These are phyloP conservation scores for Aphelenchoides avenae DNA, from an alignment of 1,140 invertebrate genomes.

Conservation along the genomic window DNA sequence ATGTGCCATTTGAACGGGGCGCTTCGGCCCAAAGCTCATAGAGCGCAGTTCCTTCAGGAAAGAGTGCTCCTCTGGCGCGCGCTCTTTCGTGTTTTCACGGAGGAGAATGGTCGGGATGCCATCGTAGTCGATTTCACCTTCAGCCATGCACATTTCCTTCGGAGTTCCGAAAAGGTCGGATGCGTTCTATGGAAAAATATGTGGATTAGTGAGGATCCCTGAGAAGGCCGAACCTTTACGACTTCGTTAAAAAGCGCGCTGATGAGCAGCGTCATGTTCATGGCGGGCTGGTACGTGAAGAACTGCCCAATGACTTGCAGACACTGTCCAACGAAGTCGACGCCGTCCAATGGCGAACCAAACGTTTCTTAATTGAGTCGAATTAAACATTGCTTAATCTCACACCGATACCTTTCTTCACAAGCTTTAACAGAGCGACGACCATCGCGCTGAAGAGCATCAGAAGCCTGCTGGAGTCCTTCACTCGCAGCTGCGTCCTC, in stretches of 20 bases:
- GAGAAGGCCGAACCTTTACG: slow-evolving; percentile 15
- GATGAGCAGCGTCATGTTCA: slow-evolving; percentile 19
- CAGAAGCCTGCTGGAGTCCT: slow-evolving; percentile 19
- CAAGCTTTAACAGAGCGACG: slow-evolving; percentile 19
- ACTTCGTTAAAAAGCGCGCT: slow-evolving; percentile 20
- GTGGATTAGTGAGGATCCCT: slow-evolving; percentile 11
- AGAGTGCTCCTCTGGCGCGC: slow-evolving; percentile 2
- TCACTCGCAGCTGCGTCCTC: slow-evolving; percentile 15
- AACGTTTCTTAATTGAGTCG: slow-evolving; percentile 19
- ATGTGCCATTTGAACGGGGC: slow-evolving; percentile 21
- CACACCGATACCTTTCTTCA: slow-evolving; percentile 18
- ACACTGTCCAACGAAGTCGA: slow-evolving; percentile 25
- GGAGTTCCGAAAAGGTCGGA: slow-evolving; percentile 9
- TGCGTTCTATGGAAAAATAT: slow-evolving; percentile 16
- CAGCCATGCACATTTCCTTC: slow-evolving; percentile 6
- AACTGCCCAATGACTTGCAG: slow-evolving; percentile 17
- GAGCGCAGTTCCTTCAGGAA: slow-evolving; percentile 12
- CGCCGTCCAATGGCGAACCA: slow-evolving; percentile 17
- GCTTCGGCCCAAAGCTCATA: slow-evolving; percentile 6
- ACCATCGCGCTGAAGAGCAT: slow-evolving; percentile 22
- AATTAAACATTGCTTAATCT: not conserved
- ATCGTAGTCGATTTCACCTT: slow-evolving; percentile 4
- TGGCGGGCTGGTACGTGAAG: slow-evolving; percentile 21
- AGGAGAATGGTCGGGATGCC: slow-evolving; percentile 6
- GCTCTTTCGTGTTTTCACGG: slow-evolving; percentile 2